phyloP scores from a whole-genome alignment of 2,113 vertebrate genomes.

The Cephalopholis sonnerati region DNA sequence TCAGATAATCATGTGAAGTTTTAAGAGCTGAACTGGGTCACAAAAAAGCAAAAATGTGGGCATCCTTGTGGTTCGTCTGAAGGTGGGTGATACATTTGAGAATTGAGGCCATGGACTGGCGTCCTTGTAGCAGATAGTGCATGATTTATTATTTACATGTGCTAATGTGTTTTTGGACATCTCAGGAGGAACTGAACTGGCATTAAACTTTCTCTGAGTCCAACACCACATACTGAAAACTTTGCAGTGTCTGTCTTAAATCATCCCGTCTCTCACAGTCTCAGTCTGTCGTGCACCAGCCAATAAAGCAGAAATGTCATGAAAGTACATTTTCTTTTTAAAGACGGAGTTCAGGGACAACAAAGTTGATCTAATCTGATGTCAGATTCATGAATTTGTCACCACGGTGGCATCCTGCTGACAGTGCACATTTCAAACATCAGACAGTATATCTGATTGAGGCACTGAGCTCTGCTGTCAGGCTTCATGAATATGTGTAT shows the following conservation, averaged over 20 bases:
- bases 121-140: constrained; percentile 31
- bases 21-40: not conserved
- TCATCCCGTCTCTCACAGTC: constrained; percentile 30
- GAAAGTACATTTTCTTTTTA: constrained; percentile 16
- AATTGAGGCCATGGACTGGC: constrained; percentile 6
- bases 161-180: constrained; percentile 68
- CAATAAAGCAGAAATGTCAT: constrained; percentile 15
- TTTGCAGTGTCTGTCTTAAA: constrained; percentile 1
- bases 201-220: constrained; percentile 37
- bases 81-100: constrained; percentile 35
- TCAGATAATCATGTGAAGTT: not conserved
- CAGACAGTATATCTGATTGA: not conserved
- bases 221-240: constrained; percentile 18
- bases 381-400: constrained; percentile 22
- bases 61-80: constrained; percentile 12
- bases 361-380: constrained; percentile 23
- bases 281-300: not conserved
- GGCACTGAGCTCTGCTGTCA: not conserved
- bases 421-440: not conserved
- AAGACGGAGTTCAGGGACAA: constrained; percentile 11
- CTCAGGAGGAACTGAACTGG: constrained; percentile 39
- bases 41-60: constrained; percentile 2
- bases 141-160: constrained; percentile 68
- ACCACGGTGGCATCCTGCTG: not conserved
- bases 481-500: not conserved